Evolutionary conservation across 2,113 vertebrate genomes (phyloP), one percentile per base, ranked within the genome.

Genomic region (Dendrocopos noguchii): DNA sequence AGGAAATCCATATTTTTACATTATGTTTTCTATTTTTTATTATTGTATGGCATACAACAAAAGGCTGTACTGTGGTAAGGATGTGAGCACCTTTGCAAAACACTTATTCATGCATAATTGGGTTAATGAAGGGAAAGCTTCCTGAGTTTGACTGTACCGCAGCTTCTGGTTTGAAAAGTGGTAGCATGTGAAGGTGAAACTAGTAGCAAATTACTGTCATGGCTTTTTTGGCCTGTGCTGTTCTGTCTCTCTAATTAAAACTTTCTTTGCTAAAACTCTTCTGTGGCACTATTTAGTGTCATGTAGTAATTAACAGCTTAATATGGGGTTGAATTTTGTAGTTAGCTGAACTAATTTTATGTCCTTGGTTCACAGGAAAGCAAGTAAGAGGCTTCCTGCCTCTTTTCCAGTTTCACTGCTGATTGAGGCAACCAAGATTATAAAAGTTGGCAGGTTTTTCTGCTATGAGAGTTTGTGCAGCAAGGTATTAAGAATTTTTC

Each of bases 401-500:
- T 65, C 28, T 50, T 34, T 81, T 65, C 24, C 55, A 4, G 15
- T 80, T 90, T 74, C 91, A 70, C 33, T 75, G 78, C 88, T 97
- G 83, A 70, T 71, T 66, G 64, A 76, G 59, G 67, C 92, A 61
- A 42, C 36, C 31, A 52, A 73, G 84, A 64, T 31, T 83, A 8
- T 47, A 29, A 77, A 78, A 95, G 70, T 33, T 90, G 63, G n/a
- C 25, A 19, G 50, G 21, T n/a, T 87, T 70, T 94, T 42, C 65
- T 39, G 59, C 53, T 55, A 4, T 93, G 8, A 88, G 84, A 46
- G 47, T 95, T 94, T 97, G 84, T 95, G 72, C 76, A 92, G 67
- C 73, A 95, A 92, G 52, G 16, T 96, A 93, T 97, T 97, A 97
- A 90, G 53, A 81, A 28, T 59, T 66, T 91, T 89, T 96, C 64